These are phyloP conservation scores for Gandaritis pyraliata DNA, from an alignment of 2,888 invertebrate species.

Conservation along the genomic window DNA sequence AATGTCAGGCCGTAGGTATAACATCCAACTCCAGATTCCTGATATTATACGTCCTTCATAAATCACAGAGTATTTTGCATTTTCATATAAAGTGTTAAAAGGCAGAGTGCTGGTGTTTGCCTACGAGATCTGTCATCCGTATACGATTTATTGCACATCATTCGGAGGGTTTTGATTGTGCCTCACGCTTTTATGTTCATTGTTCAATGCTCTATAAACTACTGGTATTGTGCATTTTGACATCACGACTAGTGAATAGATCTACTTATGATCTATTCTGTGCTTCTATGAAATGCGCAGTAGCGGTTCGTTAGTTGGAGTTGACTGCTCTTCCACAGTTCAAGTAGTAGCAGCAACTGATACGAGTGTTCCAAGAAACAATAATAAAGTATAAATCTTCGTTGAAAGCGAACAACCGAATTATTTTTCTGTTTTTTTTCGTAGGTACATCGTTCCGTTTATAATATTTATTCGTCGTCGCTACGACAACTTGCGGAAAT, in stretches of 20 bases:
- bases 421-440: slow-evolving; percentile 44
- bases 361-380: too few species aligned
- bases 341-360: too few species aligned
- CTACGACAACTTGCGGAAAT: slow-evolving; percentile 35
- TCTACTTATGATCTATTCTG: too few species aligned
- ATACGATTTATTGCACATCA: slow-evolving; percentile 60
- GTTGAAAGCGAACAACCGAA: slow-evolving; percentile 37
- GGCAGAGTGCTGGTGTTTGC: slow-evolving; percentile 49
- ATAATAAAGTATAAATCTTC: too few species aligned
- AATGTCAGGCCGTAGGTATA: slow-evolving; percentile 27
- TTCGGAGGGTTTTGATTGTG: slow-evolving; percentile 58
- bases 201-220: slow-evolving; percentile 27
- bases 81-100: slow-evolving; percentile 61
- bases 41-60: slow-evolving; percentile 49
- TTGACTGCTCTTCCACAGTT: too few species aligned
- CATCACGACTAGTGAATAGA: not conserved
- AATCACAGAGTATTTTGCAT: slow-evolving; percentile 59
- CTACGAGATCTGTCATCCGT: slow-evolving; percentile 60
- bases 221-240: slow-evolving; percentile 1
- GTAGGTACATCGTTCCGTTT: slow-evolving; percentile 26
- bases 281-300: too few species aligned
- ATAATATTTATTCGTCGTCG: slow-evolving; percentile 28
- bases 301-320: too few species aligned
- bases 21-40: slow-evolving; percentile 38
- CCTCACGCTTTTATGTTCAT: slow-evolving; percentile 46